Base-by-base conservation (phyloP, 2,888 invertebrate species). In the Folsomia manolachei region DNA sequence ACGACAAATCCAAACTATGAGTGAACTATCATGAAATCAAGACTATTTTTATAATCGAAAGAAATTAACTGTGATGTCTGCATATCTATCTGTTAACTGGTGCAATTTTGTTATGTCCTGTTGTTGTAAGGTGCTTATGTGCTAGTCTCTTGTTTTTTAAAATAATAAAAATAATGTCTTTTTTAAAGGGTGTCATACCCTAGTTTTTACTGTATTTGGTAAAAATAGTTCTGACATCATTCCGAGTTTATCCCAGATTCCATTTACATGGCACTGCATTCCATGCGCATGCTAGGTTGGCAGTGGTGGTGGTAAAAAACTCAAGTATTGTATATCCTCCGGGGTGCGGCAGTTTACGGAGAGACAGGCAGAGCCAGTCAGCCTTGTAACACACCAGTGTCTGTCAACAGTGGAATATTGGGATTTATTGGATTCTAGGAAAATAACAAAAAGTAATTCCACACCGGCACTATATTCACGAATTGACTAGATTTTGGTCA, bases 1-100 rank as follows among this genome's bases (percentile, higher is more conserved):
- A 81, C 73, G 74, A 76, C 63, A 52, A 63, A 52, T 70, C 69
- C 14, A 63, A 63, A 63, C 56, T 19, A 21, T 21, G n/a, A 68
- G 23, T 21, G 1, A 63, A 53, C 24, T 60, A n/a, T n/a, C n/a
- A 67, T 24, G 11, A 69, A 61, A 27, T 27, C 63, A 69, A 69
- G 62, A 24, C 14, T n/a, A n/a, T n/a, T n/a, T n/a, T n/a, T n/a
- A n/a, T n/a, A n/a, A n/a, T n/a, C n/a, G n/a, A n/a, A n/a, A 63
- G n/a, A 70, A 51, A 25, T 51, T 21, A 60, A 60, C 60, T 39
- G 39, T 39, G 39, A 39, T 39, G 7, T 39, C n/a, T 39, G 39
- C 39, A 39, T 1, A 78, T 73, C 25, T 71, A 61, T 71, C 74
- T 39, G 21, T 70, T 39, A n/a, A n/a, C n/a, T n/a, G n/a, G n/a